Evolutionary conservation across 1,140 invertebrate genomes (phyloP).

Genomic region (Anthonomus grandis): DNA sequence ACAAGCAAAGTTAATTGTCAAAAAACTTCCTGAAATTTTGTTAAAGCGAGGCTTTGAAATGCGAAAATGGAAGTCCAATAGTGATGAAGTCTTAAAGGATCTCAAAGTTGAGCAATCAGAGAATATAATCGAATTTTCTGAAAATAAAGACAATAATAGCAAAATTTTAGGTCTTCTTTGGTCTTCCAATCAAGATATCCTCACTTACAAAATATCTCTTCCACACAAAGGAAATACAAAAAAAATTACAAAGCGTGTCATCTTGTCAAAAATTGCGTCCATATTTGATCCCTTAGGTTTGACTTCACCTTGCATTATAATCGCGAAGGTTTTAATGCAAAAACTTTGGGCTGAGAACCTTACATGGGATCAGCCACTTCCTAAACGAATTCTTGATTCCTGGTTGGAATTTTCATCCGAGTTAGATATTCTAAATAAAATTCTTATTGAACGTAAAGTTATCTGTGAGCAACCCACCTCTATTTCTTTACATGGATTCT

Average conservation of each 20-base stretch:
- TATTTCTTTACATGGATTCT: slow-evolving; percentile 43
- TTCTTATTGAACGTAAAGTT: background rate
- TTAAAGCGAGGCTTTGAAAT: slow-evolving; percentile 28
- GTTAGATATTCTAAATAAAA: slow-evolving; percentile 7
- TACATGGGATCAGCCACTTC: slow-evolving; percentile 36
- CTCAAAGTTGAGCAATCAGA: background rate
- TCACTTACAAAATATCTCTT: background rate
- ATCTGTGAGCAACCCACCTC: background rate
- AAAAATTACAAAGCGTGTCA: background rate
- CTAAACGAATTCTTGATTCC: background rate
- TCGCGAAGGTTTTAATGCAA: slow-evolving; percentile 42
- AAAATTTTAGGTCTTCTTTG: slow-evolving; percentile 7
- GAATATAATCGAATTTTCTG: background rate
- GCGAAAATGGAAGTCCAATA: slow-evolving; percentile 38
- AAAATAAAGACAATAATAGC: background rate
- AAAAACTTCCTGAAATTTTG: slow-evolving; percentile 29
- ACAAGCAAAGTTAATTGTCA: slow-evolving; percentile 16
- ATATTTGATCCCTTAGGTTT: slow-evolving; percentile 43
- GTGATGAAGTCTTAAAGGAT: slow-evolving; percentile 7
- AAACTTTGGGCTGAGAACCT: slow-evolving; percentile 35
- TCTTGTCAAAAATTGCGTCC: slow-evolving; percentile 16
- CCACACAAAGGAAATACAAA: background rate
- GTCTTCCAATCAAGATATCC: background rate
- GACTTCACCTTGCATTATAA: slow-evolving; percentile 30
- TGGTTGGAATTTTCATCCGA: background rate